phyloP scores from a whole-genome alignment of 2,113 vertebrate genomes.

The Opisthocomus hoazin region DNA sequence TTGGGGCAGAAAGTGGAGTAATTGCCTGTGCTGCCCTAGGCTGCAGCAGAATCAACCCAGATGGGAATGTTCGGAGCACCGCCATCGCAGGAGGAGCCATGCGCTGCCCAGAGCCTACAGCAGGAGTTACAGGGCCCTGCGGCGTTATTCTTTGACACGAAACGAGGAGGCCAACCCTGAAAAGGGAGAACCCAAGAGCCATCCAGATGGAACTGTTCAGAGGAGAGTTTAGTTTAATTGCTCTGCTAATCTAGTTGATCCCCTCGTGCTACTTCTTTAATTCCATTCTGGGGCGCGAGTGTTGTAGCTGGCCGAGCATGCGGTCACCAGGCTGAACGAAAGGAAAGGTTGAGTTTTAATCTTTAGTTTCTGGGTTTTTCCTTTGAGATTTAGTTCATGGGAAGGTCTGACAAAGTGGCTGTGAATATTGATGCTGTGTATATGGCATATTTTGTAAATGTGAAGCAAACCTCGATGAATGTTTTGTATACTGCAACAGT shows the following conservation, averaged over 20 bases:
- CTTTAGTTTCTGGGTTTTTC: background rate
- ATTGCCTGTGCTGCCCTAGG: background rate
- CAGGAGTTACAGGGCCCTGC: background rate
- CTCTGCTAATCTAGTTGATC: background rate
- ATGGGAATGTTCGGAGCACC: background rate
- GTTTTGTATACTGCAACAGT: constrained; percentile 29
- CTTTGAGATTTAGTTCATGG: background rate
- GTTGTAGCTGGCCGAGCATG: background rate
- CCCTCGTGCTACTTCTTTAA: background rate
- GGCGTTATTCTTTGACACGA: fast-evolving
- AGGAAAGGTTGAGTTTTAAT: background rate
- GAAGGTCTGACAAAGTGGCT: background rate
- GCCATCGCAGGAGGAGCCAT: background rate
- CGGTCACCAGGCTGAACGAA: background rate
- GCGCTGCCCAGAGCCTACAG: background rate
- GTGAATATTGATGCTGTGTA: background rate
- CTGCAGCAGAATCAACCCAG: background rate
- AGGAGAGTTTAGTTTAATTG: background rate
- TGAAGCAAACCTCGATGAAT: background rate
- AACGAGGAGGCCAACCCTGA: background rate
- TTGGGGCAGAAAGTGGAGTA: background rate
- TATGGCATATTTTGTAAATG: background rate
- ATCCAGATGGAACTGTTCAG: background rate
- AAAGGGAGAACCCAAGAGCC: background rate
- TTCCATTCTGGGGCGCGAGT: fast-evolving